phyloP scores from a whole-genome alignment of 2,888 invertebrate species.

The Venustoraphidia nigricollis region DNA sequence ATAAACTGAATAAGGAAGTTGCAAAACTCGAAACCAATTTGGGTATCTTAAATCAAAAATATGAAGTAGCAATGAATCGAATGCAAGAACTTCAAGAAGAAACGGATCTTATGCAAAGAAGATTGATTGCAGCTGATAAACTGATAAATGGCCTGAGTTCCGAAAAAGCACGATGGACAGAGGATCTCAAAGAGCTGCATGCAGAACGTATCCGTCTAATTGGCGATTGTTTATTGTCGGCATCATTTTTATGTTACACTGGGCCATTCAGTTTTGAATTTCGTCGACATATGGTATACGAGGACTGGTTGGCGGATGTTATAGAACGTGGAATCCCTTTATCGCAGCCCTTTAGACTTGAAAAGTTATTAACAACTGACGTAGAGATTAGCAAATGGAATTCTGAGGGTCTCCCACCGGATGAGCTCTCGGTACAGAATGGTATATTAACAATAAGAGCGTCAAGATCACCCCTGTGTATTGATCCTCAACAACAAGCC shows the following conservation, averaged over 20 bases:
- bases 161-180: slow-evolving; percentile 68
- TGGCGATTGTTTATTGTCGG: slow-evolving; percentile 69
- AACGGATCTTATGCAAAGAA: slow-evolving; percentile 64
- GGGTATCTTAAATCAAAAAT: slow-evolving; percentile 51
- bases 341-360: slow-evolving; percentile 53
- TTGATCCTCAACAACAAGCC: slow-evolving; percentile 88
- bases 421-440: slow-evolving; percentile 82
- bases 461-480: slow-evolving; percentile 77
- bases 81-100: slow-evolving; percentile 61
- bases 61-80: slow-evolving; percentile 54
- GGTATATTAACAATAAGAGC: slow-evolving; percentile 71
- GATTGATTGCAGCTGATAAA: slow-evolving; percentile 73
- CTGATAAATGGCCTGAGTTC: slow-evolving; percentile 74
- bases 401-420: slow-evolving; percentile 77
- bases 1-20: slow-evolving; percentile 62
- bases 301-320: slow-evolving; percentile 64
- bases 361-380: slow-evolving; percentile 62
- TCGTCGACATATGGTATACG: slow-evolving; percentile 63
- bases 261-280: slow-evolving; percentile 85
- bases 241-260: slow-evolving; percentile 73
- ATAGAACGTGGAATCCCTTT: slow-evolving; percentile 53
- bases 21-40: slow-evolving; percentile 54
- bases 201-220: slow-evolving; percentile 56
- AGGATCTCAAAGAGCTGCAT: slow-evolving; percentile 55
- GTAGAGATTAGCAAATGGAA: slow-evolving; percentile 79